Evolutionary conservation across 2,797 vertebrate genomes (phyloP), one percentile per base, ranked within the genome.

Genomic region (Lutjanus campechanus): DNA sequence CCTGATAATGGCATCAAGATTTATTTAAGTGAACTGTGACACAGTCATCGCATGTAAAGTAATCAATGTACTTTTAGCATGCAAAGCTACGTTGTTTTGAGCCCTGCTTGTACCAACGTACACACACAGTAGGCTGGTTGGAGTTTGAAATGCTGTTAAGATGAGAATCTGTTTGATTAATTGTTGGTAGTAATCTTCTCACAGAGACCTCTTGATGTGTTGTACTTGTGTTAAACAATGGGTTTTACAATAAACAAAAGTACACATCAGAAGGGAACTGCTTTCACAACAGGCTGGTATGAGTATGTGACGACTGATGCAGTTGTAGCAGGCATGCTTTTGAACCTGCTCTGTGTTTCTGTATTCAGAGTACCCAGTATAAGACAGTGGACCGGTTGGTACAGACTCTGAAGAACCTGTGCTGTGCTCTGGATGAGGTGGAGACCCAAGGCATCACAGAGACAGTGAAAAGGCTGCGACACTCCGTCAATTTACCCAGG

Each of bases 351-450:
- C 40, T 77, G 11, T 76, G 1, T 79, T 20, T 72, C 12, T 77
- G 40, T 29, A 3, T 74, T 9, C 81, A 96, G 96, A 95, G 95
- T 81, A 97, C 95, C 75, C 97, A 96, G 88, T 97, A 97, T 79
- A 97, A 97, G 94, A 94, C 95, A 0, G 94, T 97, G 84, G 98
- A 99, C 55, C 95, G 95, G 40, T 87, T 98, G 82, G 96, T 97
- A 87, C 97, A 97, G 94, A 95, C 95, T 11, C 96, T 98, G 88
- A 98, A 97, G 94, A 98, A 96, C 93, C 93, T 99, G 55, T 99
- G 98, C 91, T 96, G 93, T 73, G 94, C 96, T n/a, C 90, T 98
- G 91, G 97, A 97, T 72, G 96, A 97, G 73, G 97, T 99, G 84
- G 98, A 99, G 93, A 99, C 97, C 7, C 95, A 95, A 9, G 93